Evolutionary conservation across 2,888 invertebrate genomes (phyloP).

Genomic region (Eurois occulta): DNA sequence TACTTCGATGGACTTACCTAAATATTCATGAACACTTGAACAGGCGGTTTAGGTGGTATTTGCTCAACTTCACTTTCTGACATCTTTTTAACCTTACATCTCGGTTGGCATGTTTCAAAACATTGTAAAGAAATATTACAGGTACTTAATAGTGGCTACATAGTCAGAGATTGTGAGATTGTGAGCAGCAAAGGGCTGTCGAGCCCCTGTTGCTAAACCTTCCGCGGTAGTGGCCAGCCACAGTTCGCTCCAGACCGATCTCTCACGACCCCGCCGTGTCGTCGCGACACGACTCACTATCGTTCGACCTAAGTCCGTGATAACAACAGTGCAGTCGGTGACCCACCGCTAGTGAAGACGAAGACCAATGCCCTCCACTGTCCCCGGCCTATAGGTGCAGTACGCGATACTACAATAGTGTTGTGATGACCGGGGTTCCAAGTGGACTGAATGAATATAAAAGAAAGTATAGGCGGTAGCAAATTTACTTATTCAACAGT

Average conservation of each 20-base stretch:
- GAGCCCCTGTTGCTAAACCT: not conserved
- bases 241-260: not conserved
- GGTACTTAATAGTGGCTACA: not conserved
- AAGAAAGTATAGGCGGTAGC: no score
- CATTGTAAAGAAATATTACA: not conserved
- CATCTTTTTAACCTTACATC: not conserved
- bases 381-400: slow-evolving; percentile 15
- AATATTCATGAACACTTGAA: not conserved
- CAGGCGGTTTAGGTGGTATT: not conserved
- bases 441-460: no score
- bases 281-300: not conserved
- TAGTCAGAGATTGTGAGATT: not conserved
- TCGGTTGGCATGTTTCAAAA: not conserved
- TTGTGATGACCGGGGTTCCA: no score
- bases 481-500: no score
- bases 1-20: not conserved
- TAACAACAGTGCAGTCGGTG: slow-evolving; percentile 37
- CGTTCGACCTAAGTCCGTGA: not conserved
- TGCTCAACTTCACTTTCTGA: not conserved
- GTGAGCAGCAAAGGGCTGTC: not conserved
- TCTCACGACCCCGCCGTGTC: not conserved
- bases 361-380: slow-evolving; percentile 5
- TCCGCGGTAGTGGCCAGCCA: not conserved
- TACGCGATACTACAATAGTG: slow-evolving; percentile 17
- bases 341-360: not conserved